A percentile compares a stretch with the other conserved stretches of the same genome.
phyloP scores from a whole-genome alignment of 2,888 invertebrate genomes.

The Aspidiotus destructor region DNA sequence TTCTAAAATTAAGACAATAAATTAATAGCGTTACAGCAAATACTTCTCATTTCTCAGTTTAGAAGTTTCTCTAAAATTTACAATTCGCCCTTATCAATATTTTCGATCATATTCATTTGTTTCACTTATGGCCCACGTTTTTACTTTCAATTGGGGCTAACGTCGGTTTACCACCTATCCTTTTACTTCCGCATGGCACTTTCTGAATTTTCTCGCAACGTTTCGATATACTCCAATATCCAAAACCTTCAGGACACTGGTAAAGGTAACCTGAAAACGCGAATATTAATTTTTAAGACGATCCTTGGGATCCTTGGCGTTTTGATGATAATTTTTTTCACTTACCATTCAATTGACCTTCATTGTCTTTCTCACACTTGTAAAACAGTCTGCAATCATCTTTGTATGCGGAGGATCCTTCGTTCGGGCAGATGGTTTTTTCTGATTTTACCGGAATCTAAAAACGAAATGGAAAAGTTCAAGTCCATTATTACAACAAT shows the following conservation, averaged over 20 bases:
- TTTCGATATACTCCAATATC: slow-evolving; percentile 68
- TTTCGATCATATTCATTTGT: too few species aligned
- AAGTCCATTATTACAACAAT: too few species aligned
- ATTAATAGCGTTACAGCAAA: too few species aligned
- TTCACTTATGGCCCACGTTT: slow-evolving; percentile 24
- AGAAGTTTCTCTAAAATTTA: too few species aligned
- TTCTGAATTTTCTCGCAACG: slow-evolving; percentile 59
- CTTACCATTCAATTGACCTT: slow-evolving; percentile 41
- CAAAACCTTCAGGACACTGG: slow-evolving; percentile 65
- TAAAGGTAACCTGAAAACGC: slow-evolving; percentile 54
- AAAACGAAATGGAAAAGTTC: slow-evolving; percentile 37
- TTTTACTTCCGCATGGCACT: slow-evolving; percentile 48
- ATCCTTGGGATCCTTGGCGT: not conserved
- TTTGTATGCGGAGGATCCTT: slow-evolving; percentile 61
- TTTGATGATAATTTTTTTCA: slow-evolving; percentile 6
- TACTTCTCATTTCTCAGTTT: too few species aligned
- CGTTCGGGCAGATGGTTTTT: slow-evolving; percentile 52
- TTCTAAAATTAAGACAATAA: too few species aligned
- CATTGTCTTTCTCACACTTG: slow-evolving; percentile 54
- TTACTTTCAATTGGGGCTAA: slow-evolving; percentile 33
- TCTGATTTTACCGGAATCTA: slow-evolving; percentile 55
- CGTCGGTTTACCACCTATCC: slow-evolving; percentile 28
- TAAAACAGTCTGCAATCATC: slow-evolving; percentile 60
- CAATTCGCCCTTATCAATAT: too few species aligned
- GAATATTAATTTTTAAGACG: slow-evolving; percentile 1